These are phyloP conservation scores for Pogoniulus pusillus DNA, from an alignment of 2,797 vertebrate genomes.

Conservation along the genomic window DNA sequence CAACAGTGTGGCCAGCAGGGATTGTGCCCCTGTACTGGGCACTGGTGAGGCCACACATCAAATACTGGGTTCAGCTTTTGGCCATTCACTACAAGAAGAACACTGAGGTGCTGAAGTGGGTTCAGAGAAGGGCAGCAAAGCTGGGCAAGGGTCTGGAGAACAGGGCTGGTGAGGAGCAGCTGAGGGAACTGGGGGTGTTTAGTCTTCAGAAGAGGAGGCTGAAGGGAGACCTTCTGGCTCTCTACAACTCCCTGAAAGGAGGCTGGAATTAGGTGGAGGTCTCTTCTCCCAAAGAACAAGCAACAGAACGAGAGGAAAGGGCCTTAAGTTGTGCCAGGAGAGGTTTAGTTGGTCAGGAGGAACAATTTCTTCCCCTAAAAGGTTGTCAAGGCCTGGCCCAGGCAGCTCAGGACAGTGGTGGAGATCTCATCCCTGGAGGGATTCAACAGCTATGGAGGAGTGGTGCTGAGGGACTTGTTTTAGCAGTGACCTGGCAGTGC, in stretches of 20 bases:
- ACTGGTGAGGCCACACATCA: neutral
- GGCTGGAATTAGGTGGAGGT: neutral
- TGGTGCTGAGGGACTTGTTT: neutral
- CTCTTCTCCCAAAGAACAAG: neutral
- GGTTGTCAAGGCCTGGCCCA: neutral
- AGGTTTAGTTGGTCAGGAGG: neutral
- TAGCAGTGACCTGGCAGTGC: neutral
- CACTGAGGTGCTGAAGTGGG: neutral
- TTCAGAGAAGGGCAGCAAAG: neutral
- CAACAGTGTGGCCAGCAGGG: neutral
- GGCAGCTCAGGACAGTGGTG: neutral
- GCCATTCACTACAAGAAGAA: neutral
- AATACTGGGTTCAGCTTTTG: neutral
- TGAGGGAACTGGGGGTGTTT: neutral
- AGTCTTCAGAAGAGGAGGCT: neutral
- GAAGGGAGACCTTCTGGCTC: neutral
- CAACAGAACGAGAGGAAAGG: neutral
- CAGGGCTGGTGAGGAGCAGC: neutral
- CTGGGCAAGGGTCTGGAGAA: neutral
- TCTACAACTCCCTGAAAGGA: neutral
- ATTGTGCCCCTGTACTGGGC: neutral
- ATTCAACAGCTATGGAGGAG: neutral
- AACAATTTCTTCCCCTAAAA: neutral
- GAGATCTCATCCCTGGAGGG: neutral
- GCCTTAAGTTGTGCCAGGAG: too few species aligned